Base-by-base conservation (phyloP, 2,797 vertebrate genomes). In the Acipenser oxyrinchus region DNA sequence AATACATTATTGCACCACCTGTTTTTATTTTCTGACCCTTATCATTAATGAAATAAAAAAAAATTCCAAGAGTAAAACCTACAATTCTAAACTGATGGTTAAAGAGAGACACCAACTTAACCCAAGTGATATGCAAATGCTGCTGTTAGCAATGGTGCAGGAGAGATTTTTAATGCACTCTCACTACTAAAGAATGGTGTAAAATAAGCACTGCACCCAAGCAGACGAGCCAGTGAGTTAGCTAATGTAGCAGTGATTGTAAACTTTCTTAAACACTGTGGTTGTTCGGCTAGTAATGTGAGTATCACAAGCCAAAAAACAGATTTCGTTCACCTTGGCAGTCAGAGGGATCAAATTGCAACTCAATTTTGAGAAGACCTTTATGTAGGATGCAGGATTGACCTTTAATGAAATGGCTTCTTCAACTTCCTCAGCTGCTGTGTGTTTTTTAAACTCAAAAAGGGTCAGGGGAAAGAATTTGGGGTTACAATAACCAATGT, bases 301-400 rank as follows among this genome's bases (percentile, higher is more conserved):
- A 72, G 49, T 52, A 55, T 61, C 51, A 18, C 65, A 62, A 71
- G 68, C 72, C 66, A 64, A 65, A 37, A 65, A 62, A 66, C 74
- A 58, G 72, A 70, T 69, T 74, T 74, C 71, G 74, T 75, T 72
- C 71, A 78, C 74, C 73, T 77, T 73, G 69, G 73, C 64, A 72
- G 74, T 51, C 49, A 48, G 15, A 59, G 52, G 70, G 71, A 65
- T 78, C 74, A 75, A 77, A 76, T 75, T 81, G 74, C 77, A 73
- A 74, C 63, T 78, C 73, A 70, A 73, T 76, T 80, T 78, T 72
- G 68, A 74, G 73, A 73, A 80, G 75, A 75, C 76, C 67, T 76
- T 71, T 72, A 74, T 73, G 75, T 70, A 75, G 72, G 74, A 78
- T 75, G 72, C 66, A 63, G 75, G 74, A 78, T 77, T 78, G 77